A percentile compares a stretch with the other conserved stretches of the same genome.
These are phyloP conservation scores for Fregetta grallaria DNA, from an alignment of 2,113 vertebrate species.

Conservation along the genomic window DNA sequence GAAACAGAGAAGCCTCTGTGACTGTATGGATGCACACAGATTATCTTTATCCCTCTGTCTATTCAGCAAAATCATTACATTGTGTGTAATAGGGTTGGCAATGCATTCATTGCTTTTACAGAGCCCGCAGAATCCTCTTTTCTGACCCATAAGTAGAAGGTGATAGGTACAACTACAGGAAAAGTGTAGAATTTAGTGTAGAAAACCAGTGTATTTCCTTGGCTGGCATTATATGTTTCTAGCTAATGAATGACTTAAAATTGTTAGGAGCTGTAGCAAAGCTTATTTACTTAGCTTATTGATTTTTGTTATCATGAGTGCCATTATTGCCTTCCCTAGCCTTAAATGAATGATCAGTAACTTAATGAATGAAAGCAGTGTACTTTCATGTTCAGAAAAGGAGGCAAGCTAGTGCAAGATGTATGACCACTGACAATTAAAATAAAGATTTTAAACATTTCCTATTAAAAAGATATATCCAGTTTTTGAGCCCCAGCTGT, in stretches of 20 bases:
- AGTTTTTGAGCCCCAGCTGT: background rate
- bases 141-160: background rate
- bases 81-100: background rate
- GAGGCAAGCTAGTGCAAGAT: background rate
- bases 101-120: background rate
- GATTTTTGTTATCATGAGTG: constrained; percentile 35
- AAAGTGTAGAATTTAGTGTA: background rate
- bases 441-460: background rate
- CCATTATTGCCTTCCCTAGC: background rate
- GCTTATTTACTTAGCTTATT: constrained; percentile 39
- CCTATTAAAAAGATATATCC: background rate
- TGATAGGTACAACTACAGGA: background rate
- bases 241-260: constrained; percentile 1
- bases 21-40: background rate
- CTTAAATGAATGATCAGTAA: constrained; percentile 16
- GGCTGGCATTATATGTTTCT: background rate
- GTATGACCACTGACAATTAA: background rate
- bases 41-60: background rate
- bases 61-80: background rate
- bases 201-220: background rate
- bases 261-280: background rate
- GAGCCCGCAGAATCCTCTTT: background rate
- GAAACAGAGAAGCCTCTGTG: background rate
- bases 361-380: background rate
- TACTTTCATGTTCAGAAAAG: background rate